Conservation (phyloP, 2,113 vertebrate species). For the Poicephalus gulielmi region DNA sequence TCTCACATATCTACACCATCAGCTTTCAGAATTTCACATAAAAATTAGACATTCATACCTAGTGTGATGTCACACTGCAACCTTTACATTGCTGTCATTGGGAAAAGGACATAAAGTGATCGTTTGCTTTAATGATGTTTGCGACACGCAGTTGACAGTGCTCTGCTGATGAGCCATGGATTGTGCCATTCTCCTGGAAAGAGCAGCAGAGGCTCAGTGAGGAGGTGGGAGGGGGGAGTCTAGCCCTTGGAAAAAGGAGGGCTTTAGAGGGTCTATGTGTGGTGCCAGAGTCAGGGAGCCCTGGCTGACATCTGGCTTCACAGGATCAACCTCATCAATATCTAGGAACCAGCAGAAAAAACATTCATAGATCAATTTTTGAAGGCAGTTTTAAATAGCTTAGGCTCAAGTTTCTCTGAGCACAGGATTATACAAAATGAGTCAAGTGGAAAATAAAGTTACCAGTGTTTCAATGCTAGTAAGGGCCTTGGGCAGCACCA, state of each 20-base stretch:
- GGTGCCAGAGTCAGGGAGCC: not conserved
- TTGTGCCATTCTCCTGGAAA: not conserved
- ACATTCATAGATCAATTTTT: fast-evolving
- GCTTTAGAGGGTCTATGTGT: fast-evolving
- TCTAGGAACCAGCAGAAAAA: not conserved
- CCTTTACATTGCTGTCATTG: not conserved
- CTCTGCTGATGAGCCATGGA: fast-evolving
- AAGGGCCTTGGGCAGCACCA: not conserved
- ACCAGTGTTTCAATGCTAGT: not conserved
- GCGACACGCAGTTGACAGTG: fast-evolving
- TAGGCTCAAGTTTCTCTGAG: not conserved
- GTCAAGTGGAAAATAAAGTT: constrained; percentile 56
- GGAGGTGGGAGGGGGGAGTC: not conserved
- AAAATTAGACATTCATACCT: not conserved
- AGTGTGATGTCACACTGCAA: not conserved
- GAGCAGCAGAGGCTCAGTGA: fast-evolving
- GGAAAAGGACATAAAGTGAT: not conserved
- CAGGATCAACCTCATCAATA: not conserved
- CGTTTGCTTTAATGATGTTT: no score
- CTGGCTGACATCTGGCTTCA: not conserved
- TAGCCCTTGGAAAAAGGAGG: not conserved
- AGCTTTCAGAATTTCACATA: not conserved
- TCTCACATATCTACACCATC: fast-evolving
- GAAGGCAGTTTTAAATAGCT: not conserved
- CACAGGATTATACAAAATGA: constrained; percentile 9